phyloP scores from a whole-genome alignment of 2,888 invertebrate species.

The Asteroscopus sphinx region DNA sequence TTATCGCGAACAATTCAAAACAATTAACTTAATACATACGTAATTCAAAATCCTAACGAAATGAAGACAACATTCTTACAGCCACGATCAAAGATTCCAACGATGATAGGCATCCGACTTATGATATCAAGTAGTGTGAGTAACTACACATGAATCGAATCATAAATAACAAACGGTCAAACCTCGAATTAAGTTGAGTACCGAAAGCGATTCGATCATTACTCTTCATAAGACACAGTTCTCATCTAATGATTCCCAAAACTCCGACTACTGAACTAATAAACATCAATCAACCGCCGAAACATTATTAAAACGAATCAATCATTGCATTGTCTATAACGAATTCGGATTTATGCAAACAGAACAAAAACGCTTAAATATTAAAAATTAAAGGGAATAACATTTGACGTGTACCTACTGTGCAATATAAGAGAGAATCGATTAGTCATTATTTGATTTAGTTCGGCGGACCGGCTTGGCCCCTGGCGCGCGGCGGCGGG shows the following conservation, averaged over 20 bases:
- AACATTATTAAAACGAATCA: constrained; percentile 86
- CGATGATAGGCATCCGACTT: constrained; percentile 57
- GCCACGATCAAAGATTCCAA: constrained; percentile 54
- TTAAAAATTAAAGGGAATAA: constrained; percentile 88
- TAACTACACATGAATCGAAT: constrained; percentile 68
- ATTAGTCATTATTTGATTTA: constrained; percentile 90
- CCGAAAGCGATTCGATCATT: constrained; percentile 81
- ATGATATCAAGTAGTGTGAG: constrained; percentile 76
- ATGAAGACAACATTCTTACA: constrained; percentile 53
- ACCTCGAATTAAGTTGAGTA: constrained; percentile 86
- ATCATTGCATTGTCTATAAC: constrained; percentile 88
- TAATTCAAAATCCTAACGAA: constrained; percentile 43
- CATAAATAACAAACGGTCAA: constrained; percentile 83
- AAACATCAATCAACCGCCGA: constrained; percentile 88
- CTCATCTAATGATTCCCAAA: constrained; percentile 87
- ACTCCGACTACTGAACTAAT: constrained; percentile 89
- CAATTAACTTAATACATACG: constrained; percentile 42
- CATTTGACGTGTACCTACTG: constrained; percentile 90
- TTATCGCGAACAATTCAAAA: no score
- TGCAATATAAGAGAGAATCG: constrained; percentile 89
- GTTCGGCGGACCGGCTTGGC: constrained; percentile 83
- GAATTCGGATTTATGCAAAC: constrained; percentile 87
- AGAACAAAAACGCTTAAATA: constrained; percentile 75
- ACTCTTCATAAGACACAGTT: constrained; percentile 87
- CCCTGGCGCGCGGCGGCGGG: constrained; percentile 84